Base-by-base conservation (phyloP, 1,140 invertebrate species). In the Drosophila chauvacae region DNA sequence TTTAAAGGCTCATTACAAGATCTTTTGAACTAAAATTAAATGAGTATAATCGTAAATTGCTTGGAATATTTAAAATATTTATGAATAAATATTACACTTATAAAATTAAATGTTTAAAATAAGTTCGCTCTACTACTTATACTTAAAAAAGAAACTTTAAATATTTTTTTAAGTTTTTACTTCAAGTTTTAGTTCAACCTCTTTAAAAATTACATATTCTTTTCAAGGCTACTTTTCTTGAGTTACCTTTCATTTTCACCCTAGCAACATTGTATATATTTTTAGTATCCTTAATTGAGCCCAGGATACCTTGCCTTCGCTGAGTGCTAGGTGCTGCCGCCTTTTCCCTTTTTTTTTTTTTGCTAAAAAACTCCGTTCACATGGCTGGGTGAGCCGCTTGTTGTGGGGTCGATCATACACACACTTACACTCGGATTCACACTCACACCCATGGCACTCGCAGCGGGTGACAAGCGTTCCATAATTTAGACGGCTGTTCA, bases 381-480 rank as follows among this genome's bases (percentile, higher is more conserved):
- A 57, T 71, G 76, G 39, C 14, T 16, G 33, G 23, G 6, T 37
- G 63, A 70, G 28, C 58, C 14, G 20, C 53, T 56, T 56, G 53
- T 45, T 78, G 74, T 78, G 76, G 76, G 76, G 76, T 78, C 76
- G 74, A 39, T 39, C 66, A 50, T 28, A 50, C 50, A 47, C 44
- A 77, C 41, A 59, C 60, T 64, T 37, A 59, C 37, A 63, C 47
- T 59, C 44, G 42, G 26, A 68, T 20, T 64, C 44, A 55, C 50
- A 71, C 68, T 74, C 45, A 47, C 70, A 70, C 65, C 63, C 64
- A 74, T 61, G 41, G 42, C 77, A 82, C 44, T 68, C 85, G 48
- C 90, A 91, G 90, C 90, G 91, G 90, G 90, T 91, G 90, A 87
- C 90, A 91, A 75, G 80, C 81, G 81, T 88, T 77, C 78, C 91